phyloP scores from a whole-genome alignment of 2,888 invertebrate genomes.

The Carpatolechia fugitivella region DNA sequence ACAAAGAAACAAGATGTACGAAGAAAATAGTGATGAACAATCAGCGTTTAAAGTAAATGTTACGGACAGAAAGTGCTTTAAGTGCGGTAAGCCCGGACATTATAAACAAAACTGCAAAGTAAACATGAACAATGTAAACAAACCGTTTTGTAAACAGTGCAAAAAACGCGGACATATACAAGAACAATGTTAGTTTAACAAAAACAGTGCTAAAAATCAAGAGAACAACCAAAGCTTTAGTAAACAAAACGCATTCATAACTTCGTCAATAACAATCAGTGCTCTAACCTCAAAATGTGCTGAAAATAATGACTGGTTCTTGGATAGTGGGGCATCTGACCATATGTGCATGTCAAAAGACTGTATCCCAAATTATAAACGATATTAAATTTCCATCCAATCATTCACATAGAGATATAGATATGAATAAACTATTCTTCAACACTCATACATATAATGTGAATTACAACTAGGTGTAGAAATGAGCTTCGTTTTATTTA shows the following conservation, averaged over 20 bases:
- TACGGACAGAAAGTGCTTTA: background rate
- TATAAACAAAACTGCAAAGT: background rate
- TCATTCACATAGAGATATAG: too few relatives aligned
- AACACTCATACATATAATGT: too few relatives aligned
- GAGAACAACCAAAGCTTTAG: too few relatives aligned
- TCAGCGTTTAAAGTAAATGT: background rate
- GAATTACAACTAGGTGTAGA: too few relatives aligned
- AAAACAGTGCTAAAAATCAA: background rate
- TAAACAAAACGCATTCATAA: background rate
- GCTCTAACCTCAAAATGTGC: background rate
- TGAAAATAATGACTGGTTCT: background rate
- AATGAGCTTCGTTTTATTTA: too few relatives aligned
- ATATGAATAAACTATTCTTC: too few relatives aligned
- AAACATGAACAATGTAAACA: background rate
- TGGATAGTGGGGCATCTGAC: background rate
- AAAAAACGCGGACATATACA: background rate
- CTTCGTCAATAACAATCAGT: background rate
- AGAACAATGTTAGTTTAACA: background rate
- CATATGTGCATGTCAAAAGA: background rate
- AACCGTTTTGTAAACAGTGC: background rate
- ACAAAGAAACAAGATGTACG: background rate
- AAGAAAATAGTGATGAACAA: background rate
- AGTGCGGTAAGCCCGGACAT: background rate
- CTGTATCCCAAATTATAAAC: background rate
- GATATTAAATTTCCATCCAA: too few relatives aligned